Percentiles rank a stretch among this genome's conserved stretches.
Evolutionary conservation across 2,888 invertebrate species (phyloP).

Genomic region (Drosophila mayaguana): DNA sequence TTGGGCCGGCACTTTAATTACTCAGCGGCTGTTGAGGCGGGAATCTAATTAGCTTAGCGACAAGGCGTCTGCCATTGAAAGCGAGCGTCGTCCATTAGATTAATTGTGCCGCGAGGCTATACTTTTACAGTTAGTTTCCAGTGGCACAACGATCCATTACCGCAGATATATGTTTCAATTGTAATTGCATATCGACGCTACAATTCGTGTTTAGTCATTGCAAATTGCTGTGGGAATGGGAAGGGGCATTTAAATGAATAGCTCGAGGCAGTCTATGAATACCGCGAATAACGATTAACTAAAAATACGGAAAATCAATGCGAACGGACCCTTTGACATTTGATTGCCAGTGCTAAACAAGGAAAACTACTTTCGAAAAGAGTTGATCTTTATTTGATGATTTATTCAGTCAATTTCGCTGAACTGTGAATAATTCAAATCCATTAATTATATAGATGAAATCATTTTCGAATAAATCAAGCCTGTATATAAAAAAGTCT

Average conservation of each 20-base stretch:
- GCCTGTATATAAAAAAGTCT: neutral
- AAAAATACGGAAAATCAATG: neutral
- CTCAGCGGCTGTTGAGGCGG: slow-evolving; percentile 54
- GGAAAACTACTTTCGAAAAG: neutral
- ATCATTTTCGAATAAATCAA: neutral
- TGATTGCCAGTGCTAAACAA: neutral
- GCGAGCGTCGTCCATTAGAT: slow-evolving; percentile 54
- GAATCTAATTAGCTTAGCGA: slow-evolving; percentile 69
- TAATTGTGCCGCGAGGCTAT: slow-evolving; percentile 44
- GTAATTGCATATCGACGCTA: slow-evolving; percentile 4
- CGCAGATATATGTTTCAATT: slow-evolving; percentile 7
- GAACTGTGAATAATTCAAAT: neutral
- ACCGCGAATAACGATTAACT: neutral
- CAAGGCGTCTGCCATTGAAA: slow-evolving; percentile 42
- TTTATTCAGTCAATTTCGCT: neutral
- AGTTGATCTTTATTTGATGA: neutral
- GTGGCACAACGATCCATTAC: slow-evolving; percentile 1
- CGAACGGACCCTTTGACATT: neutral
- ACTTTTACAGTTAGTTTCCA: neutral
- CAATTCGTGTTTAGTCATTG: neutral
- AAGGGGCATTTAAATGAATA: neutral
- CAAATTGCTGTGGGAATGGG: neutral
- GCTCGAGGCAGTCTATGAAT: neutral
- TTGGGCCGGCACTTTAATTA: slow-evolving; percentile 59
- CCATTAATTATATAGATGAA: neutral